A percentile compares a stretch with the other conserved stretches of the same genome.
These are phyloP conservation scores for Mallotus villosus DNA, from an alignment of 2,797 vertebrate species.

Conservation along the genomic window DNA sequence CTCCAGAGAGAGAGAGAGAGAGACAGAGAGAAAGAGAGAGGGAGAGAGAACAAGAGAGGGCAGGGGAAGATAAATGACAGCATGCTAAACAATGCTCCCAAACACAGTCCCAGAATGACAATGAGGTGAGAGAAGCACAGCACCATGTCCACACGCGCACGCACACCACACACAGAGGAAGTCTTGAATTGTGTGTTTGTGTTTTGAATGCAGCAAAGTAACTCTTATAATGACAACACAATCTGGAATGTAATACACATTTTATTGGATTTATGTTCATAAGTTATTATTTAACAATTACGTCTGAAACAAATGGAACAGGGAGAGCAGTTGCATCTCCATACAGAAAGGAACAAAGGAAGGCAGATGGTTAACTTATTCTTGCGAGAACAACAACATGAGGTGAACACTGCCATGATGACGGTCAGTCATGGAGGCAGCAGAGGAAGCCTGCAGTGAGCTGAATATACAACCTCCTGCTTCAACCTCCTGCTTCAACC, in stretches of 20 bases:
- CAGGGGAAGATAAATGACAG: neutral
- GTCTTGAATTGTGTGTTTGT: too few species aligned
- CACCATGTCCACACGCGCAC: neutral
- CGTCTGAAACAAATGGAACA: neutral
- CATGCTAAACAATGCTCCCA: too few species aligned
- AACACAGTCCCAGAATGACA: neutral
- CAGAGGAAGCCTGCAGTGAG: too few species aligned
- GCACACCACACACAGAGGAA: neutral
- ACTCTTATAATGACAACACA: neutral
- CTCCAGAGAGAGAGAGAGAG: neutral
- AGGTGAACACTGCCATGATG: neutral
- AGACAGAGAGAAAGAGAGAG: neutral
- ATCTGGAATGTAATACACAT: constrained; percentile 5
- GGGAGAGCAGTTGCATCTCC: neutral
- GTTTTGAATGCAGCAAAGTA: neutral
- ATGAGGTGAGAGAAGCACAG: neutral
- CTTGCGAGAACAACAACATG: too few species aligned
- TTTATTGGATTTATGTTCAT: constrained; percentile 3
- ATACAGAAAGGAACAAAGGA: neutral
- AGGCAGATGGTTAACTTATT: neutral
- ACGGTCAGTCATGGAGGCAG: too few species aligned
- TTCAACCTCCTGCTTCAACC: too few species aligned
- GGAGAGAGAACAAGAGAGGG: neutral
- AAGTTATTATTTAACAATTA: neutral
- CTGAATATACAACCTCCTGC: too few species aligned